Conservation (phyloP, 1,140 invertebrate genomes). For the Pachypsylla venusta region DNA sequence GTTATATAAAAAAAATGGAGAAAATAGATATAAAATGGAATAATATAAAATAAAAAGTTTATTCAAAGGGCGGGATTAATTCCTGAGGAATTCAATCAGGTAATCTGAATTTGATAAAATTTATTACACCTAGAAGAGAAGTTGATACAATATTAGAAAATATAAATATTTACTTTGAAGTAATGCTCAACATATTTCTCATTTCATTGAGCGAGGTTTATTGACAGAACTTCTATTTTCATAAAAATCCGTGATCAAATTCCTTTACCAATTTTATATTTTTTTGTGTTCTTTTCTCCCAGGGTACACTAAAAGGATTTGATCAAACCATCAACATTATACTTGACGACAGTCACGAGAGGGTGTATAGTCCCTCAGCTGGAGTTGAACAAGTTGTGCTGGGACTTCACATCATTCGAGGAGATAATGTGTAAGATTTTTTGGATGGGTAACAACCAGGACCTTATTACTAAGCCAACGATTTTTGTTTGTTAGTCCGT, state of each 20-base stretch:
- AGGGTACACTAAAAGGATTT: conserved; percentile 80
- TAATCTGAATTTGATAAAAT: too few species aligned
- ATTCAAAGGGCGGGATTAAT: too few species aligned
- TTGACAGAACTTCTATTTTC: too few species aligned
- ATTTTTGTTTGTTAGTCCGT: conserved; percentile 12
- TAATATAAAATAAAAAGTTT: too few species aligned
- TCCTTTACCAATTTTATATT: neutral
- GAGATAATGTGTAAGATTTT: conserved; percentile 80
- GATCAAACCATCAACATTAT: conserved; percentile 98
- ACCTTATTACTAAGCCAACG: conserved; percentile 12
- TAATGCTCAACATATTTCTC: too few species aligned
- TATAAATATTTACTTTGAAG: too few species aligned
- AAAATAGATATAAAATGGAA: too few species aligned
- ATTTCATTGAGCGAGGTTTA: too few species aligned
- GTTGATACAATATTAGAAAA: too few species aligned
- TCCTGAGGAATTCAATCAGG: too few species aligned
- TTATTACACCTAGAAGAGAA: too few species aligned
- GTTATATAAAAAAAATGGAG: too few species aligned
- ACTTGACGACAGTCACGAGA: conserved; percentile 91
- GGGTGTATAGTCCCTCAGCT: conserved; percentile 80
- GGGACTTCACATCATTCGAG: conserved; percentile 90
- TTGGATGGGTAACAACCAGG: conserved; percentile 21
- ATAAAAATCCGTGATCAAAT: neutral
- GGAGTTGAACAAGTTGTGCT: conserved; percentile 94
- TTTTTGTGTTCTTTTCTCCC: conserved; percentile 27